Percentiles rank a stretch among this genome's conserved stretches.
Conservation (phyloP, 2,888 invertebrate species). For the Heliconius charithonia region DNA sequence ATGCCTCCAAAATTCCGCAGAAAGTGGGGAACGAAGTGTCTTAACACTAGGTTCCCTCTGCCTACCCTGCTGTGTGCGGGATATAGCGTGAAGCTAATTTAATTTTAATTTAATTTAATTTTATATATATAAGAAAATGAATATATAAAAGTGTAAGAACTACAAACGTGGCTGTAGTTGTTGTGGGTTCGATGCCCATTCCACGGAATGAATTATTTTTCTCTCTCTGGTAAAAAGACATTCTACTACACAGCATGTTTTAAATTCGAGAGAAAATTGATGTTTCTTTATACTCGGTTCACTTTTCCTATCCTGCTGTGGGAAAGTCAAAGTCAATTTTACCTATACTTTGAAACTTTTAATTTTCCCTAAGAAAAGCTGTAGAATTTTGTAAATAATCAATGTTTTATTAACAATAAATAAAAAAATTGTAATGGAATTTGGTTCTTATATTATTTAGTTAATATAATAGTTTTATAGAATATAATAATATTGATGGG, state of each 20-base stretch:
- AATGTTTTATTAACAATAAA: neutral
- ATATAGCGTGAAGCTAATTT: no score
- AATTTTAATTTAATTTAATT: no score
- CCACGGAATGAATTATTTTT: neutral
- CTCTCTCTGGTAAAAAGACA: neutral
- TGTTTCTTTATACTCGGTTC: no score
- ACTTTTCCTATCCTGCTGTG: no score
- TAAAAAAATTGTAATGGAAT: constrained; percentile 4
- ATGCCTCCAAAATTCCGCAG: no score
- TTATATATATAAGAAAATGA: no score
- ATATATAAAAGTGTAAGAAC: neutral
- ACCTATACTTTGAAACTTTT: neutral
- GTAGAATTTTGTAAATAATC: neutral
- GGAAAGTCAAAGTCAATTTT: neutral
- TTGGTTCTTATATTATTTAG: constrained; percentile 13
- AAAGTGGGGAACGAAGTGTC: no score
- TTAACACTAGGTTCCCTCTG: no score
- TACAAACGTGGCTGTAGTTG: neutral
- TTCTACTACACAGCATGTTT: no score
- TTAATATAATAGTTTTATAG: constrained; percentile 23
- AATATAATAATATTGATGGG: neutral
- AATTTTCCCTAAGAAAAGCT: neutral
- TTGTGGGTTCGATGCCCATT: neutral
- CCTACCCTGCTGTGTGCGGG: no score
- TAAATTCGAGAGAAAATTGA: no score